Percentiles rank a stretch among this genome's conserved stretches.
phyloP scores from a whole-genome alignment of 2,888 invertebrate genomes.

The Lypha dubia region DNA sequence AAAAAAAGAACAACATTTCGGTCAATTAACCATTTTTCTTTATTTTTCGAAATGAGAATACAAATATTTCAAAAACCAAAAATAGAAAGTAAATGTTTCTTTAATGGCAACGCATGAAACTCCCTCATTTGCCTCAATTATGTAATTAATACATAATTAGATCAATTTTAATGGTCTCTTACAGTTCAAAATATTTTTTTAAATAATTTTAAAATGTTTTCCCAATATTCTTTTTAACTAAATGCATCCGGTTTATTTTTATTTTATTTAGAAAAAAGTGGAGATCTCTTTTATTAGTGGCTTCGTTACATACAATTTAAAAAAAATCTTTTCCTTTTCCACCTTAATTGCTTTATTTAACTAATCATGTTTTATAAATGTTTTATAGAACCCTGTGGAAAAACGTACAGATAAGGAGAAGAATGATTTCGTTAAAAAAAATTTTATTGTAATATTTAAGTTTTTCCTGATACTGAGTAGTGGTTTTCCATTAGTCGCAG shows the following conservation, averaged over 20 bases:
- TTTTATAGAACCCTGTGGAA: neutral
- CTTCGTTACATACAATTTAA: neutral
- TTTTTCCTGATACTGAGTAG: too few relatives aligned
- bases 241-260: slow-evolving; percentile 42
- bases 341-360: neutral
- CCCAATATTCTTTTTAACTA: neutral
- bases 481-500: too few relatives aligned
- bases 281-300: neutral
- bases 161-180: too few relatives aligned
- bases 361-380: slow-evolving; percentile 58
- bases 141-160: slow-evolving; percentile 66
- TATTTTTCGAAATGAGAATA: neutral
- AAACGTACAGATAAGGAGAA: neutral
- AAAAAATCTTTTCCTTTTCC: too few relatives aligned
- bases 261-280: slow-evolving; percentile 10
- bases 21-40: neutral
- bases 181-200: neutral
- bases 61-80: neutral
- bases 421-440: neutral
- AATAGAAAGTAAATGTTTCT: neutral
- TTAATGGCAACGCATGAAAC: neutral
- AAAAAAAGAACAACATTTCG: slow-evolving; percentile 33
- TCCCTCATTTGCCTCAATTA: slow-evolving; percentile 49
- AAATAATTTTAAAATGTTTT: neutral
- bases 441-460: neutral